Evolutionary conservation across 2,113 vertebrate genomes (phyloP).

Genomic region (Pantherophis guttatus): DNA sequence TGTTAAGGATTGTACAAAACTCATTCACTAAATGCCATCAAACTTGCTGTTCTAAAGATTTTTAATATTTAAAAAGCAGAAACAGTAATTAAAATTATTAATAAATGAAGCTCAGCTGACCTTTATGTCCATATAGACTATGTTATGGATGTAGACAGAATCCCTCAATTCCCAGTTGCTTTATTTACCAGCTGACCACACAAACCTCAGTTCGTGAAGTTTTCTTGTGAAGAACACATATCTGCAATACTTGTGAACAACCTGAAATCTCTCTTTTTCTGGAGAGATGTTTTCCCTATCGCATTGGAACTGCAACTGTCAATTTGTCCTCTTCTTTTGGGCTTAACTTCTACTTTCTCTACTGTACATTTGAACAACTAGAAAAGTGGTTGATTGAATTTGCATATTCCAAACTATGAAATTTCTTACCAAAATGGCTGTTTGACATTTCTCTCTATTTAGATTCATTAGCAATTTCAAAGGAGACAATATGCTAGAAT

Average conservation of each 20-base stretch:
- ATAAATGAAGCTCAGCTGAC: not conserved
- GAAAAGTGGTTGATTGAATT: not conserved
- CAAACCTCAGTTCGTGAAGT: not conserved
- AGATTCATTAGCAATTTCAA: not conserved
- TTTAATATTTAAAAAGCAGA: not conserved
- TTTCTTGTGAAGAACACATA: not conserved
- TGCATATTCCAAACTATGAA: not conserved
- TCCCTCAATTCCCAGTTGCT: not conserved
- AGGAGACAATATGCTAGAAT: not conserved
- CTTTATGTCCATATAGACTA: not conserved
- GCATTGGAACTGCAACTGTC: not conserved
- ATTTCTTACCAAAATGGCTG: not conserved
- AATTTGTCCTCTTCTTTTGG: not conserved
- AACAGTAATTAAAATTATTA: not conserved
- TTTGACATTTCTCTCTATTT: not conserved
- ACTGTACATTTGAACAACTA: not conserved
- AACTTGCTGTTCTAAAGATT: not conserved
- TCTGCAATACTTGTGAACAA: too few relatives aligned
- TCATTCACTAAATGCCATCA: not conserved
- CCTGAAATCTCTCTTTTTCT: too few relatives aligned
- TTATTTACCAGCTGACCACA: not conserved
- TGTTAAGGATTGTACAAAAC: not conserved
- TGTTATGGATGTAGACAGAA: not conserved
- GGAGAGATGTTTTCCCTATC: not conserved
- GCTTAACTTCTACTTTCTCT: not conserved